Percentiles rank a stretch among this genome's conserved stretches.
These are phyloP conservation scores for Tautogolabrus adspersus DNA, from an alignment of 2,113 vertebrate genomes.

Conservation along the genomic window DNA sequence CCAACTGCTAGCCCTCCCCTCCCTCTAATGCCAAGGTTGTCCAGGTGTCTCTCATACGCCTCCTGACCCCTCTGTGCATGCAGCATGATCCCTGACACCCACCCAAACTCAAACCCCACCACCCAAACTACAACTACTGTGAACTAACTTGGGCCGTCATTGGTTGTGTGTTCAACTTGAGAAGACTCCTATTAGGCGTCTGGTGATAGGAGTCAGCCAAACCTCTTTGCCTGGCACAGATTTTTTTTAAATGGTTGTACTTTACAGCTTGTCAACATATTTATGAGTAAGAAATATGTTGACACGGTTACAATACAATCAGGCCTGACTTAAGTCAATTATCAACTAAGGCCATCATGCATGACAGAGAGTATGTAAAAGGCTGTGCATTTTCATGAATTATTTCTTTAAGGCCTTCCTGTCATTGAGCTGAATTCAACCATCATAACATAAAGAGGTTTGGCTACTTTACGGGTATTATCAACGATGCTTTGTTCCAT, in stretches of 20 bases:
- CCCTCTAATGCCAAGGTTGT: constrained; percentile 84
- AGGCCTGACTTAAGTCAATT: constrained; percentile 16
- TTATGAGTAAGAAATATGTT: constrained; percentile 47
- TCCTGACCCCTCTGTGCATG: constrained; percentile 74
- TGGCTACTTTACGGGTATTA: constrained; percentile 63
- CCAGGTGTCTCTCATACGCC: constrained; percentile 76
- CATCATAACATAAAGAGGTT: constrained; percentile 70
- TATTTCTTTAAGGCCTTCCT: constrained; percentile 12
- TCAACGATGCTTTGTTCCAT: constrained; percentile 62
- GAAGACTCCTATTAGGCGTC: constrained; percentile 55
- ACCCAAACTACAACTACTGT: constrained; percentile 39
- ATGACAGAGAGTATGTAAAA: constrained; percentile 36
- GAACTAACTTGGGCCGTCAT: constrained; percentile 70
- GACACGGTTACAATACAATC: constrained; percentile 4
- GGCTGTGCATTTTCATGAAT: constrained; percentile 34
- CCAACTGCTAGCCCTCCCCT: constrained; percentile 91
- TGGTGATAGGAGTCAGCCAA: constrained; percentile 76
- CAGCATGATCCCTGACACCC: constrained; percentile 72
- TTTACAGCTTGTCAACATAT: constrained; percentile 34
- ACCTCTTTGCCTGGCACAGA: constrained; percentile 72
- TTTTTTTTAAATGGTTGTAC: constrained; percentile 8
- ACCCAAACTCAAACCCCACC: constrained; percentile 10
- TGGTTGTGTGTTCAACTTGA: constrained; percentile 60
- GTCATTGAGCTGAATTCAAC: constrained; percentile 22
- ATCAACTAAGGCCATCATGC: constrained; percentile 41